Base-by-base conservation (phyloP, 2,888 invertebrate genomes). In the Oxytorus armatus region DNA sequence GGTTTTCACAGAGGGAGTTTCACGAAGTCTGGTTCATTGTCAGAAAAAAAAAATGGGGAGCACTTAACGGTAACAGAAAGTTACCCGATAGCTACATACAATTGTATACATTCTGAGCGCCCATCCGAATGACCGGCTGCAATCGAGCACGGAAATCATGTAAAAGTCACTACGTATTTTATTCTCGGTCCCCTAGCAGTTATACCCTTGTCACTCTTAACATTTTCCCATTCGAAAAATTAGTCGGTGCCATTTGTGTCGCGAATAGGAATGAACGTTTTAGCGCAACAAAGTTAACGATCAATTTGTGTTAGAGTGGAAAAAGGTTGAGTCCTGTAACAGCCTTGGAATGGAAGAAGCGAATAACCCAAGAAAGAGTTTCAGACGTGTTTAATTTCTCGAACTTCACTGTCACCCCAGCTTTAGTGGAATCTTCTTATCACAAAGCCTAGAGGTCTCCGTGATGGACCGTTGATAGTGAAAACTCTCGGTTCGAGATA, bases 1-100 rank as follows among this genome's bases (percentile, higher is more conserved):
- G 63, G 39, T 53, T 42, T 55, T 74, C 39, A 29, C 3, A 29
- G 29, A 3, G 29, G 5, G 29, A 29, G 29, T 29, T 5, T 29
- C 29, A 5, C 5, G 29, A 29, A 44, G 18, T 29, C 65, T 55
- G 65, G 55, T 55, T 47, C 33, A 3, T 7, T 29, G 44, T 47
- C 25, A 65, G n/a, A n/a, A 61, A 59, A 33, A 65, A 44, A 23
- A 70, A 25, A 73, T 16, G 21, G 55, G 23, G 44, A 74, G 73
- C 65, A 63, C 65, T 44, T 44, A 63, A 25, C 18, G 16, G 33
- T n/a, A n/a, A 23, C 39, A 39, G 39, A 59, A 36, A 10, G 3
- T 59, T 47, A 70, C 33, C 11, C 47, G 10, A 16, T 16, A 49
- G 23, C 49, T 53, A 36, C 36, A 21, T 61, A 25, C 72, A 14